These are phyloP conservation scores for Aelia acuminata DNA, from an alignment of 2,888 invertebrate species.

Conservation along the genomic window DNA sequence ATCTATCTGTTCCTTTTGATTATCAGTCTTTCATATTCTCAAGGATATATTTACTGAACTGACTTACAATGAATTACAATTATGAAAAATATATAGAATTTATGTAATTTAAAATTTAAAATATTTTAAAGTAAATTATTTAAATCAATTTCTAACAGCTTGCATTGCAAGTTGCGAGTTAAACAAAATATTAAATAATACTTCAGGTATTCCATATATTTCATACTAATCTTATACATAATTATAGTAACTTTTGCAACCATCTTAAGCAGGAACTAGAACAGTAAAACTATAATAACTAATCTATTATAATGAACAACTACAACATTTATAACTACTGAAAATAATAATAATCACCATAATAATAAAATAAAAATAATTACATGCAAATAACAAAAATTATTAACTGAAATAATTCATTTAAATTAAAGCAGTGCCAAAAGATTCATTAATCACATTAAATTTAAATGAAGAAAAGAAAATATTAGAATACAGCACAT, in stretches of 20 bases:
- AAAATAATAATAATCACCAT: constrained; percentile 52
- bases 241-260: constrained; percentile 48
- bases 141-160: constrained; percentile 5
- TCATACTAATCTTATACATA: constrained; percentile 48
- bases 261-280: constrained; percentile 53
- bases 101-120: background rate
- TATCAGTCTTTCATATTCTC: constrained; percentile 30
- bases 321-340: constrained; percentile 45
- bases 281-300: constrained; percentile 37
- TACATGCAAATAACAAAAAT: constrained; percentile 56
- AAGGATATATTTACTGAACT: background rate
- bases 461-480: constrained; percentile 56
- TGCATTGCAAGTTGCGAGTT: constrained; percentile 21
- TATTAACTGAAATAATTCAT: constrained; percentile 47
- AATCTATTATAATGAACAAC: constrained; percentile 51
- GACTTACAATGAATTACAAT: constrained; percentile 5
- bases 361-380: constrained; percentile 54
- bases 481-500: constrained; percentile 48
- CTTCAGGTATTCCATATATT: constrained; percentile 36
- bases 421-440: constrained; percentile 54
- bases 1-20: constrained; percentile 8
- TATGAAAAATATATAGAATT: background rate
- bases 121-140: constrained; percentile 43
- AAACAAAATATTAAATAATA: constrained; percentile 41
- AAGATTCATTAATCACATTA: constrained; percentile 55